Percentiles rank a stretch among this genome's conserved stretches.
These are phyloP conservation scores for Dermatophagoides farinae DNA, from an alignment of 1,140 invertebrate species.

Conservation along the genomic window DNA sequence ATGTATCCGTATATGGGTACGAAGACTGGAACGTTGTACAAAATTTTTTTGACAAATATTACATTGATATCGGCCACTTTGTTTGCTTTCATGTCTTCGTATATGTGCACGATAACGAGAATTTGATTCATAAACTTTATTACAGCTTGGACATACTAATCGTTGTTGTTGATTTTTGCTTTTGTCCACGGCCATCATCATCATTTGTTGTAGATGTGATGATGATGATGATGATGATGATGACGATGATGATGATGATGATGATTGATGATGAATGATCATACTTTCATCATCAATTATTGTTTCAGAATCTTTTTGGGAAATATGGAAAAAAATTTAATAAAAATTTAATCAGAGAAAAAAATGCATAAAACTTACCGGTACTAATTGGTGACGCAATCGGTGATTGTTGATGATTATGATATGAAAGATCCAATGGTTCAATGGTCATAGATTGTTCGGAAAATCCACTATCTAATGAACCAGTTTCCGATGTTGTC, in stretches of 20 bases:
- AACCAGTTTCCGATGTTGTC: background rate
- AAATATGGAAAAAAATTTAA: too few species aligned
- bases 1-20: slow-evolving; percentile 9
- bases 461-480: background rate
- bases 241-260: background rate
- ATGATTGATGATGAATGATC: background rate
- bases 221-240: background rate
- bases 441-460: background rate
- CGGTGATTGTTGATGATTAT: too few species aligned
- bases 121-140: background rate
- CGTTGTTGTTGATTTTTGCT: background rate
- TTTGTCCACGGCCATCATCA: slow-evolving; percentile 36
- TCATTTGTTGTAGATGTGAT: background rate
- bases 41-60: slow-evolving; percentile 20
- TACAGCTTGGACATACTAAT: background rate
- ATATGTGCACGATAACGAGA: slow-evolving; percentile 8
- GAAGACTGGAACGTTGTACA: slow-evolving; percentile 18
- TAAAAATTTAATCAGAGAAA: too few species aligned
- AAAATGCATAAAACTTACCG: too few species aligned
- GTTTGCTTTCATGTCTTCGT: slow-evolving; percentile 17
- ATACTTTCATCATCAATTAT: background rate
- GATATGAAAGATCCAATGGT: background rate
- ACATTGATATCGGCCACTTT: slow-evolving; percentile 17
- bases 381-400: too few species aligned
- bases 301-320: background rate